Base-by-base conservation (phyloP, 1,140 invertebrate genomes). In the Lasaia peninsularis region DNA sequence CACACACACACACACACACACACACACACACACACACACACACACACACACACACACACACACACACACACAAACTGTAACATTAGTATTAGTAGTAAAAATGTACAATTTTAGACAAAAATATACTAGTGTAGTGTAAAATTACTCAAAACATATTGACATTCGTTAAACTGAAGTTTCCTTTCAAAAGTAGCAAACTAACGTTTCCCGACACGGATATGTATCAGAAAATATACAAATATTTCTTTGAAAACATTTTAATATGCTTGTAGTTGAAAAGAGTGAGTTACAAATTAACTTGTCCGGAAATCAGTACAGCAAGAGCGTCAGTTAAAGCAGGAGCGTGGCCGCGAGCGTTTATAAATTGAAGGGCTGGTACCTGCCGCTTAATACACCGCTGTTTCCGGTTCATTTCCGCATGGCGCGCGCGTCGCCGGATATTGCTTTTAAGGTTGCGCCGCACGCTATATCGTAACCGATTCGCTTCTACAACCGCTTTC, bases 341-440 rank as follows among this genome's bases (percentile, higher is more conserved):
- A 78, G 74, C 74, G 71, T 69, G 69, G 75, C 80, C 79, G 75
- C 78, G 70, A 76, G 83, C 81, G 80, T 84, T 88, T 86, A 86
- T 88, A 88, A 86, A 88, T 88, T 86, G 83, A 86, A 88, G 86
- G 83, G 81, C 79, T 78, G 73, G 73, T 88, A 88, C 85, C 85
- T 88, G 84, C 80, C 75, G 86, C 87, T 89, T 90, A 90, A 90
- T 90, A 90, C 86, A 86, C 86, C 85, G 81, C 84, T 77, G 87
- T 89, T 89, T 90, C 88, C 87, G 87, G 78, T 90, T 90, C 89
- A 90, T 90, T 90, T 90, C 89, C 89, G 81, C 80, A 63, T 80
- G 76, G 74, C 77, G 78, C 82, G 82, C 80, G 73, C 78, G 74
- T 68, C 73, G 78, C 84, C 89, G 87, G 89, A 90, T 90, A 90